Base-by-base conservation (phyloP, 1,140 invertebrate genomes). In the Drosophila quadrilineata region DNA sequence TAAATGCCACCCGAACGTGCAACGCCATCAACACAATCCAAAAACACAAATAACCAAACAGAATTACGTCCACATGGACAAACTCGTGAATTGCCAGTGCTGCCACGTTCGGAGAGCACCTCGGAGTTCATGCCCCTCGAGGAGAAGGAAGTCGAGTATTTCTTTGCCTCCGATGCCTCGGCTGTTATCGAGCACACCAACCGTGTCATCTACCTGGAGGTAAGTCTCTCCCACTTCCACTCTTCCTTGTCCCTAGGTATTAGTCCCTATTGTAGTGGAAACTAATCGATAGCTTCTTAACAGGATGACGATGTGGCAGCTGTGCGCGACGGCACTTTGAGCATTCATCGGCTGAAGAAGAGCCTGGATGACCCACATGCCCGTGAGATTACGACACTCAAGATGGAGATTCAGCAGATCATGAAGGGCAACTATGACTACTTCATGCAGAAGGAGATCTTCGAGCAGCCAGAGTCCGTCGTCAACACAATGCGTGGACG, bases 391-490 rank as follows among this genome's bases (percentile, higher is more conserved):
- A 97, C 95, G 19, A 99, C 97, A 1, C 90, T 99, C 0, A 99
- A 99, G 89, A 96, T 99, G 94, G 98, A 99, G 91, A 95, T 99
- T 53, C 98, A 99, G 89, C 95, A 99, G 90, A 99, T 99, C 66
- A 99, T 99, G 99, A 99, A 99, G 91, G 98, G 98, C 24, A 99
- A 98, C 88, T 99, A 96, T 91, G 95, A 96, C 70, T 98, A 96
- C 56, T 99, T 99, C 90, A 99, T 99, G 98, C 98, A 99, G 90
- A 99, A 99, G 90, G 99, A 99, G 93, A 99, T 99, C 87, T 99
- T 99, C 91, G 99, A 99, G 89, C 99, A 99, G 88, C 97, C 98
- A 0, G 98, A 99, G 88, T 99, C 98, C 10, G 98, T 99, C n/a
- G 94, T 99, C 0, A 99, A 99, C 88, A 99, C 99, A 0, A 99